Base-by-base conservation (phyloP, 2,797 vertebrate species). In the Micrastur ruficollis region DNA sequence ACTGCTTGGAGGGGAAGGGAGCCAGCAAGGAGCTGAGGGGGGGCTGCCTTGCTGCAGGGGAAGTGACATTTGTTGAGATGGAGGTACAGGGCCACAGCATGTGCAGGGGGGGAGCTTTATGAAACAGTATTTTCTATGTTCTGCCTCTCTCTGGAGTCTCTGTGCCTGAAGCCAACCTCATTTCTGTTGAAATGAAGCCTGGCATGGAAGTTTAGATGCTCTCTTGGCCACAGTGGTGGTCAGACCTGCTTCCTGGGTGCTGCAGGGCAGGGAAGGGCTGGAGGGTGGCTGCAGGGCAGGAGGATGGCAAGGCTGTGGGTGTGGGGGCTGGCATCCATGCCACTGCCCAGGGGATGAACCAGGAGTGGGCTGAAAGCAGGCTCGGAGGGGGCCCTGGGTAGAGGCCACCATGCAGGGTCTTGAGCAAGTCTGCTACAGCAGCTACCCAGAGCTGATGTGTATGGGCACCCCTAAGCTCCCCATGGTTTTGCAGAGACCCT, bases 401-500 rank as follows among this genome's bases (percentile, higher is more conserved):
- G 23, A 49, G 12, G 11, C 16, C 31, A 23, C 2, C 29, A 1
- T 3, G 11, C 19, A 72, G 44, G 11, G 71, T 40, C 58, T 23
- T 29, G 38, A 72, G 53, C n/a, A 66, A 5, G 3, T 49, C 47
- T 56, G 31, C 67, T 42, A 6, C 10, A 44, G 38, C 44, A 34
- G 32, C 49, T 29, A 25, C 36, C 3, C n/a, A 34, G 47, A 53
- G 11, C 5, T 2, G 0, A 38, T 6, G 23, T 11, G 21, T 56
- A 9, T 21, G 55, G 14, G 25, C 21, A 44, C 5, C 17, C 36
- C 34, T 12, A 17, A 0, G 6, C 22, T 53, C 14, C 56, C 32
- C 1, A 0, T 12, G 6, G 4, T 6, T 71, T 65, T n/a, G 8
- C 16, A 81, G 42, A 67, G 14, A 62, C 5, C 3, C 6, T 31